These are phyloP conservation scores for Drosophila imparisetae DNA, from an alignment of 2,888 invertebrate species.

Conservation along the genomic window DNA sequence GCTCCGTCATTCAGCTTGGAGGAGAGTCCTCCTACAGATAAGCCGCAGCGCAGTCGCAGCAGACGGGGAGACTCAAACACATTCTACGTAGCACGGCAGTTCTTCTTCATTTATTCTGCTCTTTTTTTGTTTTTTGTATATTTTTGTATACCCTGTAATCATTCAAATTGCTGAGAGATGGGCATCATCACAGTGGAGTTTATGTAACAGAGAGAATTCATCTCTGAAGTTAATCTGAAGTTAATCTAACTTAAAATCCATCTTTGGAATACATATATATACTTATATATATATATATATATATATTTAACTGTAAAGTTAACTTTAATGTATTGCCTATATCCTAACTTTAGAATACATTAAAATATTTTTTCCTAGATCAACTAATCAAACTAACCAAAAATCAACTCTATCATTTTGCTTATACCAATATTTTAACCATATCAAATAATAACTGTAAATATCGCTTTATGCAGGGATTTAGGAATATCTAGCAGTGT, in stretches of 20 bases:
- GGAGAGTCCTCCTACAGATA: constrained; percentile 35
- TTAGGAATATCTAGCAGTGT: not conserved
- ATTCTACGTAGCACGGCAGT: constrained; percentile 73
- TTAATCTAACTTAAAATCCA: too few relatives aligned
- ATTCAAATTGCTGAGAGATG: not conserved
- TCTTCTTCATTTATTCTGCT: constrained; percentile 25
- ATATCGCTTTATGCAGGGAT: not conserved
- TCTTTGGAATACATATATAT: too few relatives aligned
- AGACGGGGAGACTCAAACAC: constrained; percentile 7
- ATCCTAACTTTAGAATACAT: too few relatives aligned
- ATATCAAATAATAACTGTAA: not conserved
- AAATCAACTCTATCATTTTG: not conserved
- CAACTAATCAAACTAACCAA: not conserved
- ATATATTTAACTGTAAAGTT: too few relatives aligned
- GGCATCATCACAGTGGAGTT: not conserved
- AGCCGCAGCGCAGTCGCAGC: constrained; percentile 29
- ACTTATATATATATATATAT: too few relatives aligned
- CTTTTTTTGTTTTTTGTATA: constrained; percentile 6
- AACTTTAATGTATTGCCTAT: too few relatives aligned
- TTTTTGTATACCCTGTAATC: constrained; percentile 10
- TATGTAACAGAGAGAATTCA: not conserved
- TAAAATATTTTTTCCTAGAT: too few relatives aligned
- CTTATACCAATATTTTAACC: not conserved
- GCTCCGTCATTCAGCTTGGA: constrained; percentile 6
- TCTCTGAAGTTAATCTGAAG: not conserved